These are phyloP conservation scores for Eulemur albifrons DNA, from an alignment of 2,797 vertebrate genomes.

Conservation along the genomic window DNA sequence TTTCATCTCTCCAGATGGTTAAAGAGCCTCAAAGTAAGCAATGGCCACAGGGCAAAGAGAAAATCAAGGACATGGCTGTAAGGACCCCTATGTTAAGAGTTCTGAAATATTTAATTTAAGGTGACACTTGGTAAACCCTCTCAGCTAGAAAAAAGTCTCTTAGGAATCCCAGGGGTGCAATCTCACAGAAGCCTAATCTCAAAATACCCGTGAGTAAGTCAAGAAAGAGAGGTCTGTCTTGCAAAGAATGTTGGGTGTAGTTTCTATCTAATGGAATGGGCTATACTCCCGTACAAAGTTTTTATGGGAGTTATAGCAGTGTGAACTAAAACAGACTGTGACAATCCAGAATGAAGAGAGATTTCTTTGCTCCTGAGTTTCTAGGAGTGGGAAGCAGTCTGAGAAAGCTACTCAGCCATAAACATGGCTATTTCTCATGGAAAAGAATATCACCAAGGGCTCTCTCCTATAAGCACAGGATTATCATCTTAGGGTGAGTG, in stretches of 20 bases:
- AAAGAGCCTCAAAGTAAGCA: neutral
- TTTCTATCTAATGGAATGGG: neutral
- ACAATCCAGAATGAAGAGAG: neutral
- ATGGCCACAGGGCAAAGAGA: neutral
- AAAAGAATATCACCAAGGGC: neutral
- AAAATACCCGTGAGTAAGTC: neutral
- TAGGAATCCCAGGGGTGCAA: neutral
- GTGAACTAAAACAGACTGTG: neutral
- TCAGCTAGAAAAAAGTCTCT: neutral
- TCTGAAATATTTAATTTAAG: constrained; percentile 14
- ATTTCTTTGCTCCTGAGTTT: neutral
- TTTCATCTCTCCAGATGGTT: neutral
- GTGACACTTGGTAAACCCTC: neutral
- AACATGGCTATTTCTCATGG: neutral
- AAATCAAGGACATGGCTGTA: neutral
- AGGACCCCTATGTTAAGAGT: neutral
- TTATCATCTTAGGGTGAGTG: neutral
- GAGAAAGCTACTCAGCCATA: neutral
- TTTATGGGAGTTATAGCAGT: neutral
- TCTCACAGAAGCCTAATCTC: neutral
- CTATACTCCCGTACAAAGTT: neutral
- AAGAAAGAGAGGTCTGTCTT: neutral
- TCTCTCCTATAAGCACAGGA: neutral
- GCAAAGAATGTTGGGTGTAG: neutral
- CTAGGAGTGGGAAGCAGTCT: neutral